Evolutionary conservation across 2,888 invertebrate species (phyloP), one percentile per base, ranked within the genome.

Genomic region (Pyrocoelia pectoralis): DNA sequence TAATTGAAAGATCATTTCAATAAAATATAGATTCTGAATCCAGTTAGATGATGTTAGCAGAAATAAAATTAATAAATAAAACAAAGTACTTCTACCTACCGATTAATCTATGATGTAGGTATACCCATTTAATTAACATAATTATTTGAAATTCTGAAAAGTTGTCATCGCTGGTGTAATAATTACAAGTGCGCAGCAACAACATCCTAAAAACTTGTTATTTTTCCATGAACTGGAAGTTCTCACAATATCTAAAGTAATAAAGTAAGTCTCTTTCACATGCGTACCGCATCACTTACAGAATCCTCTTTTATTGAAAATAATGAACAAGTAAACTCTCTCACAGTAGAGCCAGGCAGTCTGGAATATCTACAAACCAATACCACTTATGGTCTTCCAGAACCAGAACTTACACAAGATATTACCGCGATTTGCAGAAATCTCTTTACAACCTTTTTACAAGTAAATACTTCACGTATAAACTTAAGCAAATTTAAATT

Each of bases 331-430:
- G 73, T 75, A 76, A 78, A 78, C 78, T 79, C 79, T 78, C 78
- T 77, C 78, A 79, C 77, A 74, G 76, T 69, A 79, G 76, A 78
- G 79, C 78, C 79, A 78, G 64, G 79, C 79, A 79, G 79, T 79
- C 79, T 79, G 75, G 74, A 71, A 67, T 71, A 67, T 63, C 72
- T 72, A 68, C 71, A 68, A 64, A 59, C 72, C 72, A 73, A 69
- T 62, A 74, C 79, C 79, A 72, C 74, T 74, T 78, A 79, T 77
- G 79, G 79, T 69, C 73, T 75, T 77, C 74, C 74, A 55, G 56
- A 56, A 52, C 56, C 50, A 24, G 43, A 12, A 43, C 12, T 5
- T 43, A 38, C 17, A 43, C 43, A 15, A 12, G 6, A 43, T 43
- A 13, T 15, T 15, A 15, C 14, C 8, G 43, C 13, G 14, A 43